These are phyloP conservation scores for Montipora foliosa DNA, from an alignment of 64 coral and sea anemone species.

Conservation along the genomic window DNA sequence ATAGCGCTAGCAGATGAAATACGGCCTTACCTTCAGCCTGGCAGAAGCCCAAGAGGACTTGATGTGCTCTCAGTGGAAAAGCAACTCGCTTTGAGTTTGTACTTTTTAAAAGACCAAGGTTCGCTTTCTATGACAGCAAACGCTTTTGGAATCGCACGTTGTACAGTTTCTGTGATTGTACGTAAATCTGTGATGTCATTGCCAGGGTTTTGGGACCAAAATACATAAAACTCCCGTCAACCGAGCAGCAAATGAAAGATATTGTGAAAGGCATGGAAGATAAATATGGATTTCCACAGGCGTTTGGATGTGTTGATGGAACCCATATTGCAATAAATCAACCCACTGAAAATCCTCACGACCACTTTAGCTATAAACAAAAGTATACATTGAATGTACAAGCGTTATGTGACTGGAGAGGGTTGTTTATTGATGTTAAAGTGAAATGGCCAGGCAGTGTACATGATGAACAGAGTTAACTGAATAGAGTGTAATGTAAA, in stretches of 20 bases:
- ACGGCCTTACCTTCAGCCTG: not conserved
- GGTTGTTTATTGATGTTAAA: not conserved
- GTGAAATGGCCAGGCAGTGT: no score
- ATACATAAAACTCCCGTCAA: slow-evolving; percentile 59
- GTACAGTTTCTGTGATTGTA: slow-evolving; percentile 40
- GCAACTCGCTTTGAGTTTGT: slow-evolving; percentile 50
- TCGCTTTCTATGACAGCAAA: slow-evolving; percentile 51
- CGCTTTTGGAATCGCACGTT: slow-evolving; percentile 48
- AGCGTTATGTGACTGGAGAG: slow-evolving; percentile 33
- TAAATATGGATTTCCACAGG: slow-evolving; percentile 44
- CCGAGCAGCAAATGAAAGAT: slow-evolving; percentile 41
- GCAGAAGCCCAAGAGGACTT: not conserved
- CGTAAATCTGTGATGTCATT: slow-evolving; percentile 43
- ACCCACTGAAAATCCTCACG: slow-evolving; percentile 24
- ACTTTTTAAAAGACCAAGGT: slow-evolving; percentile 55
- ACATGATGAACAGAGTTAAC: no score
- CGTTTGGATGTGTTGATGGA: slow-evolving; percentile 50
- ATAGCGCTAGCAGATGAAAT: slow-evolving; percentile 48
- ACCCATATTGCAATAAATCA: slow-evolving; percentile 27
- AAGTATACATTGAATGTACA: slow-evolving; percentile 38
- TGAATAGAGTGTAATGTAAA: no score
- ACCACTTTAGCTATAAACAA: slow-evolving; percentile 22
- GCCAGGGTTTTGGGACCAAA: slow-evolving; percentile 15
- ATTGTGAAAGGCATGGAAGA: slow-evolving; percentile 12
- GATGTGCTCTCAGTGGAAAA: slow-evolving; percentile 42